These are phyloP conservation scores for Charaxes varanes DNA, from an alignment of 1,140 invertebrate species.

Conservation along the genomic window DNA sequence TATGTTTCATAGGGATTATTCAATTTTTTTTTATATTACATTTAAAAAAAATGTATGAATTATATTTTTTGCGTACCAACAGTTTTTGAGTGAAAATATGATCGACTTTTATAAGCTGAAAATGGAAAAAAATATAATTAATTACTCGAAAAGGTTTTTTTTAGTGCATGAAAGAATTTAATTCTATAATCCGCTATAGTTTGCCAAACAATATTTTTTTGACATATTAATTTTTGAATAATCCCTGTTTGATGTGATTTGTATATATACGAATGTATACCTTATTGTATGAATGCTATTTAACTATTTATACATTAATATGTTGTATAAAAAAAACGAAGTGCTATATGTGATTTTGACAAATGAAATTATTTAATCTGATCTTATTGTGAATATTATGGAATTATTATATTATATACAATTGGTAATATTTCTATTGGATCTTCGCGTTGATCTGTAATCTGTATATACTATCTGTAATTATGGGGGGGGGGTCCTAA, in stretches of 20 bases:
- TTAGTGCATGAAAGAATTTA: constrained; percentile 1
- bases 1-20: constrained; percentile 21
- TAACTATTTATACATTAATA: constrained; percentile 16
- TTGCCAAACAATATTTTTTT: no score
- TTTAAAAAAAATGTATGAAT: not conserved
- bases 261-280: constrained; percentile 15
- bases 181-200: not conserved
- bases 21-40: constrained; percentile 5
- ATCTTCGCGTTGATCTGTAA: constrained; percentile 14
- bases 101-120: no score
- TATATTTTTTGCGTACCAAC: no score
- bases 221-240: no score
- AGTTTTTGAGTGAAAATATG: no score
- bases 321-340: constrained; percentile 14
- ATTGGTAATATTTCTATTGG: constrained; percentile 1
- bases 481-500: no score
- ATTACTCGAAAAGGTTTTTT: not conserved
- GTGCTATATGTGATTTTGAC: constrained; percentile 11
- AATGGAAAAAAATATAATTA: not conserved
- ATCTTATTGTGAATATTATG: no score
- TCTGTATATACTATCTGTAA: no score
- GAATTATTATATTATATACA: not conserved
- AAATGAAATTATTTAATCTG: no score
- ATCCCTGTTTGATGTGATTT: constrained; percentile 12
- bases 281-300: constrained; percentile 8